Evolutionary conservation across 2,797 vertebrate species (phyloP).

Genomic region (Alexandromys oeconomus): DNA sequence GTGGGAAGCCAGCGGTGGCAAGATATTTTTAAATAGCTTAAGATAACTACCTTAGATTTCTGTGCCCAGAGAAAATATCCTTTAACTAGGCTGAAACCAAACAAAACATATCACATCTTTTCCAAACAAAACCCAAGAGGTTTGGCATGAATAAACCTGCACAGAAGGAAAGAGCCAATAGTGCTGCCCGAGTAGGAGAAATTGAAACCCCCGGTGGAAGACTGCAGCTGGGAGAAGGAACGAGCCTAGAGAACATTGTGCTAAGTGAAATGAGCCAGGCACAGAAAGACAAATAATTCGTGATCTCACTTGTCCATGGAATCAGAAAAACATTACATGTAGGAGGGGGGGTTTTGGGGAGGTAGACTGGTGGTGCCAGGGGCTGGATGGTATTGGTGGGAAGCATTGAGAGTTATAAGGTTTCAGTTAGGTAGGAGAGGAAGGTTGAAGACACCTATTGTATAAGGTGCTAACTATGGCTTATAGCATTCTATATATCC

Average conservation of each 20-base stretch:
- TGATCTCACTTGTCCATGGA: not conserved
- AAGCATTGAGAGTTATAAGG: too few species aligned
- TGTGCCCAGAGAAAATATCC: not conserved
- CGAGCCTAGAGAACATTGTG: not conserved
- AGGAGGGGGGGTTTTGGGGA: too few species aligned
- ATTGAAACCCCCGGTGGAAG: not conserved
- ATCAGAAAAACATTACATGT: not conserved
- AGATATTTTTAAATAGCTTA: constrained; percentile 17
- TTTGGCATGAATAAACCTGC: not conserved
- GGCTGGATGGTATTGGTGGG: not conserved
- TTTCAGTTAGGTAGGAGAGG: not conserved
- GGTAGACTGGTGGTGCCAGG: not conserved
- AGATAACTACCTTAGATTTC: not conserved
- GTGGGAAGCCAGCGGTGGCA: not conserved
- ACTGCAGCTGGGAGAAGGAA: not conserved
- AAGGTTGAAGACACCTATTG: not conserved
- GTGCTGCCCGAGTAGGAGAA: not conserved
- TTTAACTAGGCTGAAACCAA: not conserved
- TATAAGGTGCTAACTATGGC: not conserved
- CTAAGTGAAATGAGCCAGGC: not conserved
- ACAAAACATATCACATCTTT: not conserved
- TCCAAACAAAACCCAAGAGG: not conserved
- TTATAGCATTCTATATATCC: not conserved
- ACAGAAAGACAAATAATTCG: not conserved
- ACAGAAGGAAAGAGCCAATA: not conserved